Base-by-base conservation (phyloP, 2,888 invertebrate species). In the Leucozona laternaria region DNA sequence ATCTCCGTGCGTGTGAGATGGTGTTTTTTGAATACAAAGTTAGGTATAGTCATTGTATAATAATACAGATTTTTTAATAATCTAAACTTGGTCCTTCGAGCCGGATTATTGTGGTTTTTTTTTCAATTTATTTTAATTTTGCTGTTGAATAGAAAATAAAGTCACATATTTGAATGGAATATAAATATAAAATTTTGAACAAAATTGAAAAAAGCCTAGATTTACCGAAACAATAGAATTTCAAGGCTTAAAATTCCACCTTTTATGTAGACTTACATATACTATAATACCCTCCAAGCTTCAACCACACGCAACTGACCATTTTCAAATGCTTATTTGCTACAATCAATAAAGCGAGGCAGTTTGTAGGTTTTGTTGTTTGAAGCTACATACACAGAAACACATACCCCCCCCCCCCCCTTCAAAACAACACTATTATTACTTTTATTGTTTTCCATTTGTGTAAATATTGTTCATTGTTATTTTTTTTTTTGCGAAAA, bases 401-500 rank as follows among this genome's bases (percentile, higher is more conserved):
- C n/a, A n/a, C n/a, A n/a, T n/a, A n/a, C n/a, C n/a, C n/a, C n/a
- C n/a, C n/a, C n/a, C n/a, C n/a, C n/a, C 20, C 15, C 66, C 48
- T 55, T 34, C 22, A 79, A 64, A 28, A 48, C 58, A 73, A 58
- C 66, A 50, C 28, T 58, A 43, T 79, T 73, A 78, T 70, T 73
- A 50, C 60, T 64, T 71, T 66, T 66, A 72, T 82, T 71, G 71
- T 82, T 58, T 77, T 72, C n/a, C 28, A 55, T 45, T 73, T 78
- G 73, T 75, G 34, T 60, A 78, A 78, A 79, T 79, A 83, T 75
- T 78, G 45, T 83, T 75, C 76, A 76, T 66, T 57, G 48, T 62
- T 60, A 28, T 15, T 50, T 17, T 25, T 53, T 8, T 55, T 28
- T 72, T 28, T 71, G 48, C 13, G 4, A 53, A 34, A 75, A 50